Percentiles rank a stretch among this genome's conserved stretches.
Conservation (phyloP, 2,888 invertebrate genomes). For the Fragum sueziense region DNA sequence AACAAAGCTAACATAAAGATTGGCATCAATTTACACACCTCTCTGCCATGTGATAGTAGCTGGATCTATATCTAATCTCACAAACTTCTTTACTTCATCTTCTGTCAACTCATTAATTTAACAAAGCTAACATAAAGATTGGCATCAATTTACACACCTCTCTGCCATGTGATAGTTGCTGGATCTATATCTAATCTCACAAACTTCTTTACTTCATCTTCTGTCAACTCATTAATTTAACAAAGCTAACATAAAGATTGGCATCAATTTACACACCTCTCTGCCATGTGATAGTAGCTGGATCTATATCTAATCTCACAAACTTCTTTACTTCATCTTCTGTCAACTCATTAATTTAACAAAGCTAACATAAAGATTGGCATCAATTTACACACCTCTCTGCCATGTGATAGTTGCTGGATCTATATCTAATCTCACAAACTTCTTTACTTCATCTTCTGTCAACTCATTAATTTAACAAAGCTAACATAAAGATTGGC, state of each 20-base stretch:
- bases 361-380: no score
- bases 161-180: slow-evolving; percentile 94
- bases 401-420: slow-evolving; percentile 95
- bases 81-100: slow-evolving; percentile 91
- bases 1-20: no score
- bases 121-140: no score
- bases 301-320: slow-evolving; percentile 94
- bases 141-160: no score
- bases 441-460: slow-evolving; percentile 89
- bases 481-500: no score
- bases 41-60: slow-evolving; percentile 96
- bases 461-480: slow-evolving; percentile 90
- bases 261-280: no score
- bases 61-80: slow-evolving; percentile 94
- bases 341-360: slow-evolving; percentile 89
- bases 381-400: no score
- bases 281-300: slow-evolving; percentile 94
- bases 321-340: slow-evolving; percentile 91
- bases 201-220: slow-evolving; percentile 91
- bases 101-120: slow-evolving; percentile 88
- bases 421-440: slow-evolving; percentile 95
- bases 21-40: no score
- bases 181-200: slow-evolving; percentile 95
- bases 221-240: slow-evolving; percentile 89
- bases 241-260: no score